Evolutionary conservation across 2,888 invertebrate genomes (phyloP), one percentile per base, ranked within the genome.

Genomic region (Fabriciana adippe): DNA sequence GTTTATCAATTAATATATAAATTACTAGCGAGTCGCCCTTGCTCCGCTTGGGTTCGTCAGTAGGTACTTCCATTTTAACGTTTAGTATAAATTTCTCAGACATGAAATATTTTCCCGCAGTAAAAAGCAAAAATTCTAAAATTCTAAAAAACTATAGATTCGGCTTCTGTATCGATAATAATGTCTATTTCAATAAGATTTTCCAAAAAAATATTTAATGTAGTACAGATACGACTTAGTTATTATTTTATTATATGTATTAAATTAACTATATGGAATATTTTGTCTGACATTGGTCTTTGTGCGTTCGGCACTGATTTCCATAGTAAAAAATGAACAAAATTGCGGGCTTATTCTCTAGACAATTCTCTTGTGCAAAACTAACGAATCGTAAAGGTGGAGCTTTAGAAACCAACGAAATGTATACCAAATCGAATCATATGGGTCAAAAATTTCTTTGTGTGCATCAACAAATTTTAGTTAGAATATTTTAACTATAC

Each of bases 301-400:
- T 14, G 6, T n/a, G 45, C 11, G 15, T 31, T 55, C 31, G 31
- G 1, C 15, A 31, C 16, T 48, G 3, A 35, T 61, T 51, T 61
- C 35, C 6, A 35, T 50, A 51, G 18, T 14, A 35, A 61, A 61
- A 41, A 60, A 51, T 26, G 16, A 48, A 59, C 16, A 59, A 51
- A 41, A 61, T 61, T 6, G 50, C 31, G 21, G 54, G 15, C 45
- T 45, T 48, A 16, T 45, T 61, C 67, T 53, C 35, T 45, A 48
- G 63, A 64, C 54, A 50, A 64, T 56, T 26, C 67, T 55, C 55
- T 70, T 67, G 69, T 63, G 66, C 51, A 15, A 41, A 51, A 21
- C 64, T 70, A 70, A 70, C 70, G 70, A 70, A 67, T 67, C 64
- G 64, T 54, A 56, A 61, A 61, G 55, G 48, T 45, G 54, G 60